Base-by-base conservation (phyloP, 1,140 invertebrate species). In the Sarcophaga bullata region DNA sequence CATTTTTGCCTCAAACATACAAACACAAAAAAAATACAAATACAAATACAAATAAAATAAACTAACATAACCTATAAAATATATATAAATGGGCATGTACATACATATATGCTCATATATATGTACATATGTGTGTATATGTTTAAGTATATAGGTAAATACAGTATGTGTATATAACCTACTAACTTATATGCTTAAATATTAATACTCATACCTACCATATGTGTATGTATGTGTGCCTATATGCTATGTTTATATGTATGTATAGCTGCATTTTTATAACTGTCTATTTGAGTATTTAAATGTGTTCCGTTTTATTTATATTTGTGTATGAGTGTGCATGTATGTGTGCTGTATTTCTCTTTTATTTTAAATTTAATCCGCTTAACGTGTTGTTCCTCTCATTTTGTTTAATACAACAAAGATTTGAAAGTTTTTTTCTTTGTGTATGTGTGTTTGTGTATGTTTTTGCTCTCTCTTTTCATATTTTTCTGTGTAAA, bases 361-460 rank as follows among this genome's bases (percentile, higher is more conserved):
- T 47, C 19, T 76, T 37, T 76, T 76, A 49, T 76, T 76, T 76
- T 76, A 76, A 76, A 76, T 49, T 49, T 76, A 76, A 76, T 76
- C 73, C 73, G 73, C 73, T 76, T 76, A 76, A 76, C 73, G 54
- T 58, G 54, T 58, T 58, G 11, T 58, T 58, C n/a, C 54, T 58
- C 10, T 58, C 54, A 58, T 58, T 58, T 58, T 58, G 11, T 13
- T 76, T 46, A 49, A 76, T 48, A 47, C 15, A 49, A 76, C 73
- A 76, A 75, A 58, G 54, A 58, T 58, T 58, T 58, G 54, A 37
- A 37, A 4, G 1, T 15, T 4, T 58, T 58, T n/a, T 58, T 58
- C 4, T 15, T 15, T 13, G 2, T 10, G 0, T 58, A 15, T 58
- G n/a, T 58, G 7, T 13, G 15, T 5, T n/a, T 58, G 7, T 58